Evolutionary conservation across 92 coral and sea anemone genomes (phyloP).

Genomic region (Umimayanthus chanpuru): DNA sequence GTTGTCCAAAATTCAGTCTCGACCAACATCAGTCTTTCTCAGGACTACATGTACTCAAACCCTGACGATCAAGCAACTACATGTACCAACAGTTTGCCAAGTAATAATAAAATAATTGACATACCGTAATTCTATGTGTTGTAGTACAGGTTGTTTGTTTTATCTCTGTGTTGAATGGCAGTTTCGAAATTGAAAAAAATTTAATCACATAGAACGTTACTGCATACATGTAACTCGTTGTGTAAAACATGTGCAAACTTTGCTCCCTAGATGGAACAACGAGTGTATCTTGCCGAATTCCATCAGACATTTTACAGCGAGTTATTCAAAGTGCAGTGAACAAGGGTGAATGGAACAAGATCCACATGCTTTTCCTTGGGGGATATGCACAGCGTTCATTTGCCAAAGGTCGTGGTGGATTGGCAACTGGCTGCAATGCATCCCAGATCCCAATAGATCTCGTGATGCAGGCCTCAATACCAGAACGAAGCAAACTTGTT

Average conservation of each 20-base stretch:
- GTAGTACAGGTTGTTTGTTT: neutral
- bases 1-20: no score
- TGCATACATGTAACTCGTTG: neutral
- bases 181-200: no score
- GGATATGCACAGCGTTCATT: conserved; percentile 68
- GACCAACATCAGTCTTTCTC: no score
- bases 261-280: conserved; percentile 51
- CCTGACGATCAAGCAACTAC: no score
- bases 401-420: conserved; percentile 73
- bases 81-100: no score
- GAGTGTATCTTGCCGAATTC: conserved; percentile 56
- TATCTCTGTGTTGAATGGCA: neutral
- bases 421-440: conserved; percentile 76
- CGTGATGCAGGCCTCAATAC: conserved; percentile 51
- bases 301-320: conserved; percentile 50
- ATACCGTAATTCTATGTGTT: no score
- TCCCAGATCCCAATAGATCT: conserved; percentile 53
- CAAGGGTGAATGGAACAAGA: conserved; percentile 69
- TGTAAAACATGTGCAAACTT: neutral
- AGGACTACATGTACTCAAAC: no score
- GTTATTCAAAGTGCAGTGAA: conserved; percentile 56
- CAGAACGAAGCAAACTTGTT: conserved; percentile 54
- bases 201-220: no score
- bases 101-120: no score
- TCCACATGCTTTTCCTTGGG: conserved; percentile 74